A percentile compares a stretch with the other conserved stretches of the same genome.
Conservation (phyloP, 2,113 vertebrate species). For the Grantiella picta region DNA sequence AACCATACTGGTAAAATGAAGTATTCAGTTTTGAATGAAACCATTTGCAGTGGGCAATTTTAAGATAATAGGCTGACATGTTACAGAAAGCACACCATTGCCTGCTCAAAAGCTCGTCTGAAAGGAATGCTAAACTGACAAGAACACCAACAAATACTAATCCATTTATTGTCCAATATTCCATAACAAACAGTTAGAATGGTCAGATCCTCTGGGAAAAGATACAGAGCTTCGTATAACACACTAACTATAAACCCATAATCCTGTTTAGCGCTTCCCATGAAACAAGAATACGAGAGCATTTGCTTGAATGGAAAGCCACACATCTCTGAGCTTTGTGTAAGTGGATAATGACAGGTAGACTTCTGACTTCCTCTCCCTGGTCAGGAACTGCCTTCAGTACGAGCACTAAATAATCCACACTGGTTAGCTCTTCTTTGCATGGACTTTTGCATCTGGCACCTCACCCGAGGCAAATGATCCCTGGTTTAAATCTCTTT, state of each 20-base stretch:
- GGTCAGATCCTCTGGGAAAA: neutral
- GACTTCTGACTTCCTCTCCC: neutral
- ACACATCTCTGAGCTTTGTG: neutral
- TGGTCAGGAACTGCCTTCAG: neutral
- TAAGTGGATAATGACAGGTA: neutral
- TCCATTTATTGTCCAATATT: neutral
- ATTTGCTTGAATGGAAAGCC: neutral
- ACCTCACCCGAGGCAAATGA: neutral
- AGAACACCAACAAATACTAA: neutral
- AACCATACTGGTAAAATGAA: neutral
- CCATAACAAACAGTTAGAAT: neutral
- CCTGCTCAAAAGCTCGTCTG: neutral
- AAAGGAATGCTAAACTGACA: neutral
- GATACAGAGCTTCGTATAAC: neutral
- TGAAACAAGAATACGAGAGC: neutral
- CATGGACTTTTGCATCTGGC: neutral
- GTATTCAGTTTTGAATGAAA: neutral
- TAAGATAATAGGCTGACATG: neutral
- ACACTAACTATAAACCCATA: neutral
- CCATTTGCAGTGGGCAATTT: neutral
- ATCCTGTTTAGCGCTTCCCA: neutral
- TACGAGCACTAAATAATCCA: neutral
- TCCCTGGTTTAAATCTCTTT: neutral
- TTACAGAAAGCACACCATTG: neutral
- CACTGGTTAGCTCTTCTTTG: neutral